A percentile compares a stretch with the other conserved stretches of the same genome.
Conservation (phyloP, 1,140 invertebrate species). For the Oryzaephilus surinamensis region DNA sequence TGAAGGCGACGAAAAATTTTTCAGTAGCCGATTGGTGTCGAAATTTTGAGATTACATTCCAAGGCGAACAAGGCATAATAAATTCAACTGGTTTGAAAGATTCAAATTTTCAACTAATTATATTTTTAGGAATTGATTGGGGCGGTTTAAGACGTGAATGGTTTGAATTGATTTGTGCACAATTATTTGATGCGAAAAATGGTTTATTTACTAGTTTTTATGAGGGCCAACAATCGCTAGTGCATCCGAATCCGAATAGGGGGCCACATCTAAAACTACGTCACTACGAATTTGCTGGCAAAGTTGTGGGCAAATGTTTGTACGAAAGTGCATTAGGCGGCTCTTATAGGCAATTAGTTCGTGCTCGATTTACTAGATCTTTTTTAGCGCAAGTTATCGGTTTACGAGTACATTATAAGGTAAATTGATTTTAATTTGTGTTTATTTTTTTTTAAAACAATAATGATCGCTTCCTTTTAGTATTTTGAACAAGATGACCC, state of each 20-base stretch:
- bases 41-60: slow-evolving; percentile 86
- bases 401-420: slow-evolving; percentile 85
- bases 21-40: slow-evolving; percentile 81
- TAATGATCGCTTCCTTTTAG: slow-evolving; percentile 44
- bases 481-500: slow-evolving; percentile 96
- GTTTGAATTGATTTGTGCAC: slow-evolving; percentile 81
- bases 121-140: slow-evolving; percentile 73
- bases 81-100: background rate
- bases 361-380: slow-evolving; percentile 83
- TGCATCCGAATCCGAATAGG: slow-evolving; percentile 78
- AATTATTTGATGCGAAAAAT: slow-evolving; percentile 74
- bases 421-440: slow-evolving; percentile 36
- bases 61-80: slow-evolving; percentile 73
- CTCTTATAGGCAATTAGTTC: slow-evolving; percentile 77
- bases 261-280: slow-evolving; percentile 69
- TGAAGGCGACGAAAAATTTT: slow-evolving; percentile 71
- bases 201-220: slow-evolving; percentile 77
- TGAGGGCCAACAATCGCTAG: slow-evolving; percentile 71
- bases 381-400: slow-evolving; percentile 92
- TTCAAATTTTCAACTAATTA: slow-evolving; percentile 1
- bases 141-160: slow-evolving; percentile 86
- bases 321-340: slow-evolving; percentile 86
- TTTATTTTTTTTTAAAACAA: slow-evolving; percentile 2
- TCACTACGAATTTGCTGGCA: slow-evolving; percentile 88
- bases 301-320: slow-evolving; percentile 86